Evolutionary conservation across 2,113 vertebrate genomes (phyloP).

Genomic region (Dipodomys merriami): DNA sequence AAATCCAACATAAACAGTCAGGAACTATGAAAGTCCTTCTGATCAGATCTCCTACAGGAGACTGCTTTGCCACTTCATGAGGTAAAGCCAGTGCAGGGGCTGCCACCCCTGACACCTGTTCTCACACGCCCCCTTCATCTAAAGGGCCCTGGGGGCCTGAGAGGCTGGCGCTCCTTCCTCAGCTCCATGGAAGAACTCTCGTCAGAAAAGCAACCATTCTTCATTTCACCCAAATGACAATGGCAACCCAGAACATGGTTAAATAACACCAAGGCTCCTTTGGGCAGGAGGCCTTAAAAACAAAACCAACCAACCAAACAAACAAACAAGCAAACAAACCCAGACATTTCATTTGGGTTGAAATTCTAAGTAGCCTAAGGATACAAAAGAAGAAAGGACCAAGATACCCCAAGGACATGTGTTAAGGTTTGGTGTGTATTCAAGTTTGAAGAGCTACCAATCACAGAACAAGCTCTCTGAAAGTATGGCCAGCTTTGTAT

Average conservation of each 20-base stretch:
- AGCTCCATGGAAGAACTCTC: neutral
- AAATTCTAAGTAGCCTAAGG: conserved; percentile 77
- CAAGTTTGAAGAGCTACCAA: conserved; percentile 62
- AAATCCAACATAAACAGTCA: neutral
- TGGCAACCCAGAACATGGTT: conserved; percentile 62
- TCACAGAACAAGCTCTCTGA: conserved; percentile 77
- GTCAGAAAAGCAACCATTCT: conserved; percentile 8
- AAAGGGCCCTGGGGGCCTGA: neutral
- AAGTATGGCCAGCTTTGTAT: conserved; percentile 77
- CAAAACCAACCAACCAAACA: neutral
- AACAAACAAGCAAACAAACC: neutral
- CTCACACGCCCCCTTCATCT: neutral
- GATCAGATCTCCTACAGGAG: neutral
- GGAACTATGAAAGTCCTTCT: neutral
- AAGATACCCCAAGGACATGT: conserved; percentile 47
- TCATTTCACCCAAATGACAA: conserved; percentile 33
- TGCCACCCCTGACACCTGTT: fast-evolving
- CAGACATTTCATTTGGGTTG: conserved; percentile 69
- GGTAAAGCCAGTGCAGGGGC: neutral
- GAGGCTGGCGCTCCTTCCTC: neutral
- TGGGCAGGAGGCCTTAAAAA: conserved; percentile 74
- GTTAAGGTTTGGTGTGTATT: conserved; percentile 34
- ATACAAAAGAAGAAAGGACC: conserved; percentile 23
- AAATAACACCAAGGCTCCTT: conserved; percentile 74
- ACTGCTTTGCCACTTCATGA: neutral